Evolutionary conservation across 2,888 invertebrate species (phyloP).

Genomic region (Ptilodon capucinus): DNA sequence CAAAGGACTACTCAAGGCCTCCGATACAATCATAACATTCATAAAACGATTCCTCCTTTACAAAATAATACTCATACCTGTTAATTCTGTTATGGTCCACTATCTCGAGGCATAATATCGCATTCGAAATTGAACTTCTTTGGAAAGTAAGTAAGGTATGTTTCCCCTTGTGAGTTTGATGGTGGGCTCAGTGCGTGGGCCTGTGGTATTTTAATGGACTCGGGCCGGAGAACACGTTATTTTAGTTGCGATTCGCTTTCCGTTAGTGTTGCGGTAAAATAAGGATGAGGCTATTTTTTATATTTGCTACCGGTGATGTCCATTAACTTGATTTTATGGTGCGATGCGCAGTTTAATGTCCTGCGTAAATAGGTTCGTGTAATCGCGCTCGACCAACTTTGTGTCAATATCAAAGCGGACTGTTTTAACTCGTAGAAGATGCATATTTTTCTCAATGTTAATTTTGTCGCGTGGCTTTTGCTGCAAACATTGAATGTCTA

Average conservation of each 20-base stretch:
- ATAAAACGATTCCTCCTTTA: constrained; percentile 37
- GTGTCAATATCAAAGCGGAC: too few species aligned
- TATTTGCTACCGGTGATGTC: not conserved
- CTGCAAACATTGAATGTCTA: too few species aligned
- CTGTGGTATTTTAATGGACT: constrained; percentile 61
- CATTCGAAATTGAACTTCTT: constrained; percentile 26
- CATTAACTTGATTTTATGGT: not conserved
- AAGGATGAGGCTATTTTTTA: not conserved
- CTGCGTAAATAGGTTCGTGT: too few species aligned
- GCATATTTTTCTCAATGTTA: too few species aligned
- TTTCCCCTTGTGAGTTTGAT: constrained; percentile 28
- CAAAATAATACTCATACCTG: constrained; percentile 37
- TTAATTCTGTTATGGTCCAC: constrained; percentile 36
- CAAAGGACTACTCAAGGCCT: constrained; percentile 21
- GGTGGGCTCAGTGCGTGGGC: constrained; percentile 42
- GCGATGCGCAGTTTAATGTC: not conserved
- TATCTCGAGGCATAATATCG: constrained; percentile 22
- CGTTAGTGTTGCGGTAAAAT: constrained; percentile 20
- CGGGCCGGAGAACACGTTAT: constrained; percentile 40
- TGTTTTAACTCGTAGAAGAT: too few species aligned
- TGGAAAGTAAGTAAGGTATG: constrained; percentile 31
- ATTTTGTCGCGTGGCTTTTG: too few species aligned
- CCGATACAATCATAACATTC: constrained; percentile 21
- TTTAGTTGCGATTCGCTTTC: constrained; percentile 37
- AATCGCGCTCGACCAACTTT: too few species aligned